Conservation (phyloP, 2,797 vertebrate genomes). For the Anguilla marmorata region DNA sequence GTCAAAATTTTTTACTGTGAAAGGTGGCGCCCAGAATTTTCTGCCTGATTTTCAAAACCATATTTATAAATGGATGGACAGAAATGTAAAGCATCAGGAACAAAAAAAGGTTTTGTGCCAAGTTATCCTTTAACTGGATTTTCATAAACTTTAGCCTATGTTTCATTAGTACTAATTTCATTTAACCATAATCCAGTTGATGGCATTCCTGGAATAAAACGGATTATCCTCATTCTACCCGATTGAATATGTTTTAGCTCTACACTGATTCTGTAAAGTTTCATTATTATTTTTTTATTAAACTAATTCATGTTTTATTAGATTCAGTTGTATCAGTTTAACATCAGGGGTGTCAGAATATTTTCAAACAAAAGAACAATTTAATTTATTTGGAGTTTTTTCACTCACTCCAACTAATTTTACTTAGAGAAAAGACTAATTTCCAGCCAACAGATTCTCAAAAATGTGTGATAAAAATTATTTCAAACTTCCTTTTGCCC, state of each 20-base stretch:
- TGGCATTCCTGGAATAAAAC: neutral
- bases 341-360: neutral
- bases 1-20: too few species aligned
- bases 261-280: neutral
- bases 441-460: neutral
- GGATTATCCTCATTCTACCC: neutral
- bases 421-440: neutral
- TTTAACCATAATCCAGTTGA: neutral
- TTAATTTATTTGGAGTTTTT: neutral
- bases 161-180: neutral
- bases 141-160: neutral
- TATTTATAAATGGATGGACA: neutral
- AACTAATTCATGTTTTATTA: neutral
- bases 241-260: neutral
- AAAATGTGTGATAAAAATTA: neutral
- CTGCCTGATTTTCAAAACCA: neutral
- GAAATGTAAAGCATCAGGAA: neutral
- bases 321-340: neutral
- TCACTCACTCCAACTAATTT: neutral
- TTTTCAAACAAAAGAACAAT: neutral
- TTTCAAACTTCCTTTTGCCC: constrained; percentile 3
- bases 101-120: neutral
- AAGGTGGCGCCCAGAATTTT: too few species aligned
- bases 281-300: neutral
- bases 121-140: neutral